These are phyloP conservation scores for Electrona antarctica DNA, from an alignment of 2,113 vertebrate species.

Conservation along the genomic window DNA sequence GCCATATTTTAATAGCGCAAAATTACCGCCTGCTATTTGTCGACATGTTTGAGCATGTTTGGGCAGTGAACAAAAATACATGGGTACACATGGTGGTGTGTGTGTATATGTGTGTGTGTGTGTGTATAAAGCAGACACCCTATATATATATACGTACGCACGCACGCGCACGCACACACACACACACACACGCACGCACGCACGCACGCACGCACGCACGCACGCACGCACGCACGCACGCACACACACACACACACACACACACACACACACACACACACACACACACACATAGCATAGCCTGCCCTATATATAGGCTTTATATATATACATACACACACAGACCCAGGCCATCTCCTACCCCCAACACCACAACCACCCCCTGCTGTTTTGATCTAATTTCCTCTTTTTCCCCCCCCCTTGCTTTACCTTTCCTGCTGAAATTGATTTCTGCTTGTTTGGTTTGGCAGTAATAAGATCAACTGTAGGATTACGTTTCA, in stretches of 20 bases:
- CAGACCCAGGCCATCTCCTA: constrained; percentile 42
- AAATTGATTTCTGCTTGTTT: constrained; percentile 93
- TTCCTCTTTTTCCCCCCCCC: constrained; percentile 66
- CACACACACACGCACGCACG: no score
- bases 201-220: no score
- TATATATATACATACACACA: no score
- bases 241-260: no score
- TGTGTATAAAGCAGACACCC: no score
- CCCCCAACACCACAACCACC: constrained; percentile 50
- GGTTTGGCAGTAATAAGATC: constrained; percentile 92
- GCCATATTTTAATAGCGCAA: constrained; percentile 61
- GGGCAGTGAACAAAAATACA: constrained; percentile 56
- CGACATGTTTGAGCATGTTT: constrained; percentile 65
- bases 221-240: no score
- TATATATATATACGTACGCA: no score
- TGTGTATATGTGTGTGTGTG: no score
- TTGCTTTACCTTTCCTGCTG: constrained; percentile 79
- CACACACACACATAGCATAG: no score
- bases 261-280: no score
- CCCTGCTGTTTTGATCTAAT: constrained; percentile 76
- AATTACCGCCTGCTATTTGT: constrained; percentile 64
- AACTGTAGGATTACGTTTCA: constrained; percentile 94
- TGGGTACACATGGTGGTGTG: constrained; percentile 44
- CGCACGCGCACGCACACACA: no score
- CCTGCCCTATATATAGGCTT: no score